phyloP scores from a whole-genome alignment of 2,113 vertebrate genomes.

The Sterrhoptilus dennistouni region DNA sequence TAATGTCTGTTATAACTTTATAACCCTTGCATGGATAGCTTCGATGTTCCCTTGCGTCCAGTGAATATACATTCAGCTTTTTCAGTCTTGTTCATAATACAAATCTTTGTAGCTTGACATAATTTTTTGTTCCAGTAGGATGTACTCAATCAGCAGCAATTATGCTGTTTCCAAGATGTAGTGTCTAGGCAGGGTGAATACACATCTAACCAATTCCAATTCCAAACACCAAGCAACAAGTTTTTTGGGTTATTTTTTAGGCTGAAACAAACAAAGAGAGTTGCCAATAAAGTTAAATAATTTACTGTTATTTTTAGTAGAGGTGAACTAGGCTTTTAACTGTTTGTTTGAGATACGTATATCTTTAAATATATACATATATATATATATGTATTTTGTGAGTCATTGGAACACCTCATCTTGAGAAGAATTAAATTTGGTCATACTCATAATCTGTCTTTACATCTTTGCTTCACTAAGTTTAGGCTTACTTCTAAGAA shows the following conservation, averaged over 20 bases:
- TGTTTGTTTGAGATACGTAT: background rate
- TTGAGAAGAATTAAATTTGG: background rate
- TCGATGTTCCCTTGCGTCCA: background rate
- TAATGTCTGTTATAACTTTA: background rate
- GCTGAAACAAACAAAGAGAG: background rate
- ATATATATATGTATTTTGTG: background rate
- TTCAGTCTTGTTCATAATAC: background rate
- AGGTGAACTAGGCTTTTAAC: background rate
- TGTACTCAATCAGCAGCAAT: slow-evolving; percentile 14
- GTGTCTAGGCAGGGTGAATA: background rate
- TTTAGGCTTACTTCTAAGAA: background rate
- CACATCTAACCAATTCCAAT: background rate
- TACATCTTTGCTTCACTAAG: background rate
- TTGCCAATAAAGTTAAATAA: background rate
- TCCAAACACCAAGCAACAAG: rapidly evolving
- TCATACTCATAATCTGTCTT: background rate
- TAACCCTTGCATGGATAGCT: background rate
- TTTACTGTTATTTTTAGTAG: background rate
- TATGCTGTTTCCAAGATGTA: background rate
- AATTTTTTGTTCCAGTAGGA: background rate
- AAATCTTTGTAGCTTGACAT: background rate
- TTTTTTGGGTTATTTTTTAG: background rate
- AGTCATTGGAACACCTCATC: background rate
- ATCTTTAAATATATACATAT: background rate
- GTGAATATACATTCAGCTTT: background rate